Conservation (phyloP, 2,797 vertebrate genomes). For the Hylomyscus alleni region DNA sequence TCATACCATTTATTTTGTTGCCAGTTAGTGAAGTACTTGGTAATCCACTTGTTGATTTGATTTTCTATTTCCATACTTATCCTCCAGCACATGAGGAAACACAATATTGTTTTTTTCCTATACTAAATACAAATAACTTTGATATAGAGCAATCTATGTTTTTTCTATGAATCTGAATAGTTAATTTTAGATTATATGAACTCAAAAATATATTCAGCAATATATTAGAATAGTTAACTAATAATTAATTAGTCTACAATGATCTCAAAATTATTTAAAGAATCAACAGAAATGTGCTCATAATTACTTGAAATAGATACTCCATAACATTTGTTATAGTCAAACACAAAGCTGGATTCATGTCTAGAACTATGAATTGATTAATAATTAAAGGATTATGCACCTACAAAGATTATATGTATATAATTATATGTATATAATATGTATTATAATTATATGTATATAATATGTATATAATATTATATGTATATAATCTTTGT, state of each 20-base stretch:
- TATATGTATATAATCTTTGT: slow-evolving; percentile 15
- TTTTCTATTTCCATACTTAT: slow-evolving; percentile 24
- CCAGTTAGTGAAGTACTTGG: background rate
- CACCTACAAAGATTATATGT: slow-evolving; percentile 53
- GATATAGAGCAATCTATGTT: background rate
- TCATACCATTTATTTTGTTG: background rate
- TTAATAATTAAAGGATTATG: slow-evolving; percentile 82
- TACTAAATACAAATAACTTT: background rate
- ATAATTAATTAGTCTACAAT: background rate
- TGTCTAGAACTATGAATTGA: slow-evolving; percentile 74
- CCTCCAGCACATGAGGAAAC: background rate
- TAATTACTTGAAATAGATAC: slow-evolving; percentile 66
- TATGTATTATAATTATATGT: slow-evolving; percentile 21
- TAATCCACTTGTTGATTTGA: background rate
- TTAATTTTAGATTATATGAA: background rate
- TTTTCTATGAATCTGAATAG: background rate
- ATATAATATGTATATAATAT: background rate
- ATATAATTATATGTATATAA: slow-evolving; percentile 1
- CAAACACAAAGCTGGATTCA: slow-evolving; percentile 70
- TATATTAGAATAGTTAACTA: background rate
- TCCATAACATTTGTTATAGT: slow-evolving; percentile 44
- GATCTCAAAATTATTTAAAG: slow-evolving; percentile 37
- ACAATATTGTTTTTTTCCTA: background rate
- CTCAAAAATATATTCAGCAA: slow-evolving; percentile 1
- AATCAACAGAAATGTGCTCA: slow-evolving; percentile 35